Percentiles rank a stretch among this genome's conserved stretches.
Conservation (phyloP, 2,888 invertebrate species). For the Agapetus fuscipes region DNA sequence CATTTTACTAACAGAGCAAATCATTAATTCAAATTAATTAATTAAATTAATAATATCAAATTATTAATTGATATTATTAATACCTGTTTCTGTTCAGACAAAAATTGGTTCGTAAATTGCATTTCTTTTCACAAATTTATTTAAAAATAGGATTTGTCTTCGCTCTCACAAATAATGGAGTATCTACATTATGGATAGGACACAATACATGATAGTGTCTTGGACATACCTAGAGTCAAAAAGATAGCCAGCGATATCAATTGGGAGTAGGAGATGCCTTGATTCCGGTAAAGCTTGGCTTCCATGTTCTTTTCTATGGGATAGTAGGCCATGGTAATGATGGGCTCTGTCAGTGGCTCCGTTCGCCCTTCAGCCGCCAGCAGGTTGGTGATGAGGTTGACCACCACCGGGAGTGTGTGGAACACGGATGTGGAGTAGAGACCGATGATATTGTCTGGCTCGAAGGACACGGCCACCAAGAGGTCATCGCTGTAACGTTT, state of each 20-base stretch:
- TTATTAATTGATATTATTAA: no score
- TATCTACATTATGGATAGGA: no score
- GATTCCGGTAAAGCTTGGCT: not conserved
- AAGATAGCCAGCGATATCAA: not conserved
- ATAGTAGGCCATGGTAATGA: slow-evolving; percentile 26
- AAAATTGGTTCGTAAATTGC: no score
- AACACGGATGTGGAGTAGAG: slow-evolving; percentile 42
- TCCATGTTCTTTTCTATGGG: slow-evolving; percentile 25
- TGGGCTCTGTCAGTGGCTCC: no score
- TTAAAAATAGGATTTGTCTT: no score
- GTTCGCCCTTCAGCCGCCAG: slow-evolving; percentile 20
- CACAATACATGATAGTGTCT: no score
- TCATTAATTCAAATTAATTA: no score
- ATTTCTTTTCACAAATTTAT: no score
- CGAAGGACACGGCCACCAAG: slow-evolving; percentile 39
- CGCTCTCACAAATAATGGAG: no score
- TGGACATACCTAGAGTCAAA: not conserved
- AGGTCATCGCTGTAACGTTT: slow-evolving; percentile 37
- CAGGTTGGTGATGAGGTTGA: slow-evolving; percentile 42
- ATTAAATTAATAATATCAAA: no score
- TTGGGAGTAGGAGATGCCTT: not conserved
- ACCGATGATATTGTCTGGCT: slow-evolving; percentile 31
- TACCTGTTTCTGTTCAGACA: no score
- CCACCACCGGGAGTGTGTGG: slow-evolving; percentile 44
- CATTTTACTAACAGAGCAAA: no score